A percentile compares a stretch with the other conserved stretches of the same genome.
These are phyloP conservation scores for Phortica magna DNA, from an alignment of 2,888 invertebrate genomes.

Conservation along the genomic window DNA sequence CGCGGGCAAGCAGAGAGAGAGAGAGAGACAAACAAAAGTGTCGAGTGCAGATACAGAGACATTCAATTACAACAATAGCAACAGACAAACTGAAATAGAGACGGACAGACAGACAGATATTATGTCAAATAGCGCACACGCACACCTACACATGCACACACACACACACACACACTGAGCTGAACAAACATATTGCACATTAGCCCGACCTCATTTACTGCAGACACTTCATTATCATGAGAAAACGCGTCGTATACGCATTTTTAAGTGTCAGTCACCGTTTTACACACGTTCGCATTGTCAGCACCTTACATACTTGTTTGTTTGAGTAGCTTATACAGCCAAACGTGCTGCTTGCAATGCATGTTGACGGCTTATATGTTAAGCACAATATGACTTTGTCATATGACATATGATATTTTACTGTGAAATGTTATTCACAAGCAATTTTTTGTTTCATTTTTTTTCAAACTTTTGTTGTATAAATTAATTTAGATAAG, in stretches of 20 bases:
- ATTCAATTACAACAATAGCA: constrained; percentile 2
- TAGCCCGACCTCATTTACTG: background rate
- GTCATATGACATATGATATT: too few relatives aligned
- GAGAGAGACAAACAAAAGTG: too few relatives aligned
- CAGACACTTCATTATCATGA: constrained; percentile 22
- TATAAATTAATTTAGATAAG: too few relatives aligned
- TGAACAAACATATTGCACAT: constrained; percentile 1
- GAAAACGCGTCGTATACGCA: constrained; percentile 16
- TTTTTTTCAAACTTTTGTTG: too few relatives aligned
- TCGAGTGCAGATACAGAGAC: background rate
- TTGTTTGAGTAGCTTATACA: too few relatives aligned
- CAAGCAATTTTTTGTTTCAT: too few relatives aligned
- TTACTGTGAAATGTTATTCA: too few relatives aligned
- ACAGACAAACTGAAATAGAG: constrained; percentile 38
- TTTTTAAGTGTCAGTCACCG: background rate
- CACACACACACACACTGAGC: background rate
- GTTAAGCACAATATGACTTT: too few relatives aligned
- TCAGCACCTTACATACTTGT: background rate
- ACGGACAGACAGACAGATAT: constrained; percentile 7
- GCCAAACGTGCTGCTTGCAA: too few relatives aligned
- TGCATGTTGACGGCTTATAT: too few relatives aligned
- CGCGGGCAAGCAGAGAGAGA: too few relatives aligned
- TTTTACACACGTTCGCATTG: background rate
- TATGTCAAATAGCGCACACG: background rate
- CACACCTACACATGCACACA: background rate